Evolutionary conservation across 2,888 invertebrate genomes (phyloP).

Genomic region (Pomacea canaliculata): DNA sequence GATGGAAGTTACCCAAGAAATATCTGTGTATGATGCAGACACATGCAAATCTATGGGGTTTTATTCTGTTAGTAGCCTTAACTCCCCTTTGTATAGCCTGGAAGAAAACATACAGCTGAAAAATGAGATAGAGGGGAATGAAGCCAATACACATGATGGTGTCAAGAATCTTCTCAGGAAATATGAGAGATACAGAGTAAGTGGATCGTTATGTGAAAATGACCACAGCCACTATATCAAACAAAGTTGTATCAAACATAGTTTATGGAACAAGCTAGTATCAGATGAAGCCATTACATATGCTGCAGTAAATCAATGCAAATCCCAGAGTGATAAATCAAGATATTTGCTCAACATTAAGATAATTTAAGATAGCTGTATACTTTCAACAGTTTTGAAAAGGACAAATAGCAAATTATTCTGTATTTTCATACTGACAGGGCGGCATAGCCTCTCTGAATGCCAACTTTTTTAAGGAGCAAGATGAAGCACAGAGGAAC

Average conservation of each 20-base stretch:
- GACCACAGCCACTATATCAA: no score
- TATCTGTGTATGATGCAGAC: not conserved
- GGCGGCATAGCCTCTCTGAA: slow-evolving; percentile 61
- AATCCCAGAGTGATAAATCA: no score
- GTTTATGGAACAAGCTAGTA: no score
- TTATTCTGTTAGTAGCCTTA: no score
- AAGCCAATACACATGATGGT: slow-evolving; percentile 52
- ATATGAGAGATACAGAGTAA: slow-evolving; percentile 67
- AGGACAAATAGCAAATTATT: no score
- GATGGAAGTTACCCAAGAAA: not conserved
- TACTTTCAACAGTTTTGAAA: no score
- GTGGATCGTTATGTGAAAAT: slow-evolving; percentile 7
- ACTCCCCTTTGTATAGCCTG: slow-evolving; percentile 37
- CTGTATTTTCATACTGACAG: slow-evolving; percentile 28
- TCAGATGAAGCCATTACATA: no score
- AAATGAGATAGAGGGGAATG: slow-evolving; percentile 53
- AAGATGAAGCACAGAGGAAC: slow-evolving; percentile 47
- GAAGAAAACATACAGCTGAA: slow-evolving; percentile 57
- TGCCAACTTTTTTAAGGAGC: slow-evolving; percentile 55
- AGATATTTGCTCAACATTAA: no score
- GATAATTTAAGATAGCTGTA: no score
- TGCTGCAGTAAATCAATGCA: no score
- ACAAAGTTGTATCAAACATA: no score
- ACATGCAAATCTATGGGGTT: not conserved
- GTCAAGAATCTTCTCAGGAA: slow-evolving; percentile 62